Conservation (phyloP, 2,113 vertebrate species). For the Eublepharis macularius region DNA sequence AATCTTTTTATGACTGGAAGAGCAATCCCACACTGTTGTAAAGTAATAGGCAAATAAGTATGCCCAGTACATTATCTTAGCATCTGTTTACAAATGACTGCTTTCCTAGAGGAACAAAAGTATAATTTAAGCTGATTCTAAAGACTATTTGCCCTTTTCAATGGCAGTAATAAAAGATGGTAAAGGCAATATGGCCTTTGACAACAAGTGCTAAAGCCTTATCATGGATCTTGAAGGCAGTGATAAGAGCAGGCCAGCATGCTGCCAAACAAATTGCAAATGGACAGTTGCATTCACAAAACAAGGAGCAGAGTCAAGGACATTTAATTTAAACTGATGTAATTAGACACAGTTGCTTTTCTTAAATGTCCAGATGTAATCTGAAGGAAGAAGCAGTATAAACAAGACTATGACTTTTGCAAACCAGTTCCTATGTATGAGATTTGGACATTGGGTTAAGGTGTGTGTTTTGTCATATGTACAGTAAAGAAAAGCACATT, state of each 20-base stretch:
- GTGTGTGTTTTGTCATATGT: neutral
- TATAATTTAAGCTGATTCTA: constrained; percentile 2
- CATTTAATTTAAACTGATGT: neutral
- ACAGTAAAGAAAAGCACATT: neutral
- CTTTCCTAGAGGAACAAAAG: neutral
- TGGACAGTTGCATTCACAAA: neutral
- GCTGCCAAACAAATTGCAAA: neutral
- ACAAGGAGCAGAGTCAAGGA: neutral
- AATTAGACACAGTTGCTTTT: neutral
- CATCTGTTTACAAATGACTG: neutral
- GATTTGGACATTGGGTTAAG: neutral
- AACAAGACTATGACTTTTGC: neutral
- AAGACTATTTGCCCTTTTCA: neutral
- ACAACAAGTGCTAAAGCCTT: neutral
- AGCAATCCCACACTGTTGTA: neutral
- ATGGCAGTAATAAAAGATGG: neutral
- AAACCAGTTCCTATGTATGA: neutral
- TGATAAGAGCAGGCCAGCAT: neutral
- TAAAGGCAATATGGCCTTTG: constrained; percentile 7
- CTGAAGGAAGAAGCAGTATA: neutral
- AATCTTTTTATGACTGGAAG: neutral
- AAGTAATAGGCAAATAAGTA: neutral
- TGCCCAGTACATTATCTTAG: neutral
- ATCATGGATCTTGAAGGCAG: neutral
- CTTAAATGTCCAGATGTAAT: neutral